Base-by-base conservation (phyloP, 1,140 invertebrate genomes). In the Augochlora pura region DNA sequence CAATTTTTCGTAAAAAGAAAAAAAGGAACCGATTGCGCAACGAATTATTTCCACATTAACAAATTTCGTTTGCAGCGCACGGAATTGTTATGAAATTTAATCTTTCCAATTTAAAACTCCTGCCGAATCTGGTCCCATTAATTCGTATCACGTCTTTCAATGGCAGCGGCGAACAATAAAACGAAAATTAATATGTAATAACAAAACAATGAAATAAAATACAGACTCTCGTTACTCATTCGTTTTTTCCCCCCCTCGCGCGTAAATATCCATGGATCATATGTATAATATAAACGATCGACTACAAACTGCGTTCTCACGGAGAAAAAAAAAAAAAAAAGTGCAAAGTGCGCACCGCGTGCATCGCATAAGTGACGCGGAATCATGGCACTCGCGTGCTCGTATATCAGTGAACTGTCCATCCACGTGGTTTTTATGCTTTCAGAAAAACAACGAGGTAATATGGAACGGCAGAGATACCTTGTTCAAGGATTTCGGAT, bases 311-410 rank as follows among this genome's bases (percentile, higher is more conserved):
- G 23, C 77, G 62, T 62, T 83, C 57, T 68, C 27, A 27, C 66
- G 42, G n/a, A n/a, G n/a, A n/a, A n/a, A n/a, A n/a, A 38, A 84
- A 80, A 84, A 80, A 80, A 39, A 84, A 84, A 84, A 80, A 80
- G 82, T 74, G 70, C 42, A 70, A 66, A 70, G 25, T 76, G 71
- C 76, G 59, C n/a, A n/a, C 57, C 65, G 62, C 54, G 38, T 39
- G 62, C 66, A 65, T 27, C 59, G 46, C 60, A 49, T 42, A 65
- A 38, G 64, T 39, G 70, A 21, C 74, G 49, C 9, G 59, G n/a
- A 62, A 49, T 42, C 57, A 60, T 59, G 70, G 73, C 66, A 57
- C 49, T 52, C 32, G 54, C 32, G n/a, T n/a, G 57, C 32, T 39
- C 60, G 52, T 84, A 69, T 80, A 74, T 80, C 64, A 84, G 46